phyloP scores from a whole-genome alignment of 2,797 vertebrate genomes.

The Molossus alvarezi region DNA sequence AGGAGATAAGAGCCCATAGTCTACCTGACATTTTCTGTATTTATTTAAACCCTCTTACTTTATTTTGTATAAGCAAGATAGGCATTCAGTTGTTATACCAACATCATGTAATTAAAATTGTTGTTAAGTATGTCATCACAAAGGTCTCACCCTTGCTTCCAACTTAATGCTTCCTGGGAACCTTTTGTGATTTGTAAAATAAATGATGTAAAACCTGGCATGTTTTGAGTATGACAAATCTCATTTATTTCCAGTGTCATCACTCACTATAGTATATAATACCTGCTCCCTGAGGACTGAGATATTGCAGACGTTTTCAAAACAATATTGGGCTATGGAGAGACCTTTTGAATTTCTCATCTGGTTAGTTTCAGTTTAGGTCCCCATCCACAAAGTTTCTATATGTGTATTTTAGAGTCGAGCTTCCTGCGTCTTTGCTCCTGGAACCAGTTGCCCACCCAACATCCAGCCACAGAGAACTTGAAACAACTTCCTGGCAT shows the following conservation, averaged over 20 bases:
- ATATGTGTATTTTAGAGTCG: slow-evolving; percentile 83
- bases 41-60: slow-evolving; percentile 1
- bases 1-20: not conserved
- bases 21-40: slow-evolving; percentile 1
- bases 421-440: slow-evolving; percentile 80
- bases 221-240: slow-evolving; percentile 88
- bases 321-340: slow-evolving; percentile 85
- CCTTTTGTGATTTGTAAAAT: slow-evolving; percentile 84
- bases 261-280: slow-evolving; percentile 86
- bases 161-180: slow-evolving; percentile 85
- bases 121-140: slow-evolving; percentile 78
- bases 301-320: slow-evolving; percentile 89
- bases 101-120: slow-evolving; percentile 87
- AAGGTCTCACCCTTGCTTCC: slow-evolving; percentile 76
- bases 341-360: slow-evolving; percentile 80
- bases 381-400: slow-evolving; percentile 82
- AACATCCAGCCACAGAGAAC: slow-evolving; percentile 80
- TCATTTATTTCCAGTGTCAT: slow-evolving; percentile 90
- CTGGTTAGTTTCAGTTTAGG: slow-evolving; percentile 88
- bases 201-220: slow-evolving; percentile 87
- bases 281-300: slow-evolving; percentile 86
- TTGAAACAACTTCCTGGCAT: slow-evolving; percentile 71
- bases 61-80: slow-evolving; percentile 62
- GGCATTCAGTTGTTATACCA: slow-evolving; percentile 51
- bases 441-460: slow-evolving; percentile 80